These are phyloP conservation scores for Seriola aureovittata DNA, from an alignment of 2,113 vertebrate species.

Conservation along the genomic window DNA sequence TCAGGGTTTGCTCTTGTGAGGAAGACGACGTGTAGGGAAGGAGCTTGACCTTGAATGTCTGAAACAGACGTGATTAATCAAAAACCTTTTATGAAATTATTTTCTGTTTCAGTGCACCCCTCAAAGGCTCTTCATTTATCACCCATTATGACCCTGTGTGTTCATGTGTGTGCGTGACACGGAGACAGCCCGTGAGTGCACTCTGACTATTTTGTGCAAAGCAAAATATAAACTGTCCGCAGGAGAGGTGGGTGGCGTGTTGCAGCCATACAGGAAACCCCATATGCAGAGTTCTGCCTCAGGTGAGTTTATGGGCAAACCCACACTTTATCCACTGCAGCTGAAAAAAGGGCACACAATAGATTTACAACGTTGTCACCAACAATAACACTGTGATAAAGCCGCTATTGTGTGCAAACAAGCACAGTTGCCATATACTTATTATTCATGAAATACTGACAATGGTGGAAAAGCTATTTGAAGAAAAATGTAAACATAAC, in stretches of 20 bases:
- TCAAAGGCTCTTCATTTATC: conserved; percentile 71
- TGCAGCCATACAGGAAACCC: conserved; percentile 9
- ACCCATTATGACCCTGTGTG: conserved; percentile 56
- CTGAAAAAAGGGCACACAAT: conserved; percentile 30
- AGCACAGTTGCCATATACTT: conserved; percentile 32
- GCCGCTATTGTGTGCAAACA: conserved; percentile 42
- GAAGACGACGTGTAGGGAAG: conserved; percentile 30
- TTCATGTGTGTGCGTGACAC: background rate
- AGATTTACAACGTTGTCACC: conserved; percentile 61
- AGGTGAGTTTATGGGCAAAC: conserved; percentile 58
- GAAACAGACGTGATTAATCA: conserved; percentile 78
- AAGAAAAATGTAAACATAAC: conserved; percentile 73
- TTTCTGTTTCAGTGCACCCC: conserved; percentile 77
- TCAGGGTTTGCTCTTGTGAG: conserved; percentile 22
- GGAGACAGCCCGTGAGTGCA: conserved; percentile 10
- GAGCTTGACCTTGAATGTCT: conserved; percentile 79
- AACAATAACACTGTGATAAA: conserved; percentile 44
- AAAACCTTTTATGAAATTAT: conserved; percentile 80
- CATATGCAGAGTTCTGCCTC: conserved; percentile 32
- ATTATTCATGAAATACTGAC: conserved; percentile 71
- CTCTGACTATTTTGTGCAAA: conserved; percentile 40
- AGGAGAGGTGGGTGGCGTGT: conserved; percentile 1
- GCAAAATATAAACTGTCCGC: conserved; percentile 10
- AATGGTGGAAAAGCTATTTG: conserved; percentile 58
- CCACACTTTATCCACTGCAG: conserved; percentile 32